Conservation (phyloP, 2,797 vertebrate species). For the Lagorchestes hirsutus region DNA sequence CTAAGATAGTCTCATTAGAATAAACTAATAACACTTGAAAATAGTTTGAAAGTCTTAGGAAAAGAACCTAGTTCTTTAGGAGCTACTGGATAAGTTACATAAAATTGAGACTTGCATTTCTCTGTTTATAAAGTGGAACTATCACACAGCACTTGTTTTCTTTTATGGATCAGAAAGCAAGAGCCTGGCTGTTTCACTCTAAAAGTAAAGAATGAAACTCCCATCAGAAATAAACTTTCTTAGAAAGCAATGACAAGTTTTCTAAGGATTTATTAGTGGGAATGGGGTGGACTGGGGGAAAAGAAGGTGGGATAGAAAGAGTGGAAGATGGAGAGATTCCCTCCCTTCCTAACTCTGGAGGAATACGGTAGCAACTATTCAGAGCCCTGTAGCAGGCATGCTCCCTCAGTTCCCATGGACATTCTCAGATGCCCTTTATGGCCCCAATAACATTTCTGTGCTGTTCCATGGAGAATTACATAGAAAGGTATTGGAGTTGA, state of each 20-base stretch:
- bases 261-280: neutral
- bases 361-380: neutral
- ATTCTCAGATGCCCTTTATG: neutral
- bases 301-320: neutral
- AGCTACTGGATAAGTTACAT: neutral
- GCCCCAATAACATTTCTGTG: neutral
- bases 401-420: neutral
- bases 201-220: slow-evolving; percentile 22
- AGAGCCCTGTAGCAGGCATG: neutral
- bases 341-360: neutral
- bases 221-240: slow-evolving; percentile 25
- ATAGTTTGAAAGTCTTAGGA: slow-evolving; percentile 14
- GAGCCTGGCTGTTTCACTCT: slow-evolving; percentile 34
- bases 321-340: neutral
- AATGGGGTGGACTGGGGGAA: neutral
- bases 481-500: neutral
- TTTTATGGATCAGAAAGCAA: slow-evolving; percentile 1
- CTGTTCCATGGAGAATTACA: neutral
- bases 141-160: slow-evolving; percentile 23
- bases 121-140: slow-evolving; percentile 15
- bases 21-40: neutral
- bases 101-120: neutral
- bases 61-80: neutral
- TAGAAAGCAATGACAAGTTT: neutral
- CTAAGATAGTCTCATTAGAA: neutral